Conservation (phyloP, 2,888 invertebrate species). For the Myopa testacea region DNA sequence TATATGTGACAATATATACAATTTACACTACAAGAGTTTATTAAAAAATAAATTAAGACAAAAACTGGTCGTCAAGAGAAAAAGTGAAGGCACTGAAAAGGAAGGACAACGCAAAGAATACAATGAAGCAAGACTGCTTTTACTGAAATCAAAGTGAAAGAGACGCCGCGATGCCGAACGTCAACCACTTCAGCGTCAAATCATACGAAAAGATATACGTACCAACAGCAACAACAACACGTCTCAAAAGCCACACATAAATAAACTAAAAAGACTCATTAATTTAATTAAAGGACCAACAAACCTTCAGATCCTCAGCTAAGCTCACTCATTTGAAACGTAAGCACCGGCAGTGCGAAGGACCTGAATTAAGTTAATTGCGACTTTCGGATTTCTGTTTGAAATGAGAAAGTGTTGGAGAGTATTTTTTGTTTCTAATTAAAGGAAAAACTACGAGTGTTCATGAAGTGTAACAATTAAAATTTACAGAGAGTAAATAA, state of each 20-base stretch:
- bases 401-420: background rate
- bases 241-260: background rate
- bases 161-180: background rate
- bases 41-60: no score
- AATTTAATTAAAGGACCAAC: constrained; percentile 22
- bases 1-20: no score
- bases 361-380: constrained; percentile 6
- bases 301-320: background rate
- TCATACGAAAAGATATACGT: constrained; percentile 10
- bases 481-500: no score
- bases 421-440: background rate
- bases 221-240: background rate
- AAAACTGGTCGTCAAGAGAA: no score
- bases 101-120: no score
- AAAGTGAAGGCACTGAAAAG: no score
- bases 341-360: background rate
- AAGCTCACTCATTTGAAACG: background rate
- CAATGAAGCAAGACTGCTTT: no score
- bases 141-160: no score
- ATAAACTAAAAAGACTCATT: constrained; percentile 6
- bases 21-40: no score
- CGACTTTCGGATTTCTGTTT: background rate
- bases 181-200: background rate
- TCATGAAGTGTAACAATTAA: no score
- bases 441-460: no score